phyloP scores from a whole-genome alignment of 2,797 vertebrate genomes.

The Pogonophryne albipinna region DNA sequence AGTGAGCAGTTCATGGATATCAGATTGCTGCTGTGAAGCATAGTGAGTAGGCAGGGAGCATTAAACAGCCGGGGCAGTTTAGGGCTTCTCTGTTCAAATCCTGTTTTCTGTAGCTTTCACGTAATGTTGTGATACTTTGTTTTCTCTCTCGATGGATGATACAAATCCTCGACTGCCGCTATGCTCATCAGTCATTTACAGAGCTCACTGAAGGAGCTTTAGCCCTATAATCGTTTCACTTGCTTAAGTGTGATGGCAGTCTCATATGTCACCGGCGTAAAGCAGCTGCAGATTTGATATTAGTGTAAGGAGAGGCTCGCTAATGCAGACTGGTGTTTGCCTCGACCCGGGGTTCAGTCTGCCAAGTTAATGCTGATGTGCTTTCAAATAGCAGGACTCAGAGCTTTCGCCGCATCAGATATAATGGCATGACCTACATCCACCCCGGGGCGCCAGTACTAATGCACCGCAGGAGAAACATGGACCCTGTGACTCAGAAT shows the following conservation, averaged over 20 bases:
- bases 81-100: slow-evolving; percentile 35
- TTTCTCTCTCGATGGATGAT: slow-evolving; percentile 30
- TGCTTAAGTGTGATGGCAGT: slow-evolving; percentile 56
- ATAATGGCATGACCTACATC: slow-evolving; percentile 83
- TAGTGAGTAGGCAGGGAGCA: slow-evolving; percentile 32
- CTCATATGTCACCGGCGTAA: slow-evolving; percentile 61
- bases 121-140: slow-evolving; percentile 30
- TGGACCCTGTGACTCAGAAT: slow-evolving; percentile 70
- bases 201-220: slow-evolving; percentile 63
- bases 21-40: slow-evolving; percentile 33
- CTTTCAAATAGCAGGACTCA: slow-evolving; percentile 77
- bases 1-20: slow-evolving; percentile 27
- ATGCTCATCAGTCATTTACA: slow-evolving; percentile 38
- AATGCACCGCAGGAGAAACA: slow-evolving; percentile 71
- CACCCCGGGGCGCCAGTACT: slow-evolving; percentile 65
- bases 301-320: slow-evolving; percentile 63
- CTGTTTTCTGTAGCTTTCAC: slow-evolving; percentile 30
- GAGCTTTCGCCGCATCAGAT: slow-evolving; percentile 75
- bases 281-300: slow-evolving; percentile 67
- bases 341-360: slow-evolving; percentile 57
- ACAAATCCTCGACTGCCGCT: slow-evolving; percentile 23
- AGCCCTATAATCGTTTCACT: slow-evolving; percentile 70
- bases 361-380: slow-evolving; percentile 76
- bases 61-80: slow-evolving; percentile 29
- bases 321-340: slow-evolving; percentile 70